These are phyloP conservation scores for Pseudochromis fuscus DNA, from an alignment of 2,797 vertebrate genomes.

Conservation along the genomic window DNA sequence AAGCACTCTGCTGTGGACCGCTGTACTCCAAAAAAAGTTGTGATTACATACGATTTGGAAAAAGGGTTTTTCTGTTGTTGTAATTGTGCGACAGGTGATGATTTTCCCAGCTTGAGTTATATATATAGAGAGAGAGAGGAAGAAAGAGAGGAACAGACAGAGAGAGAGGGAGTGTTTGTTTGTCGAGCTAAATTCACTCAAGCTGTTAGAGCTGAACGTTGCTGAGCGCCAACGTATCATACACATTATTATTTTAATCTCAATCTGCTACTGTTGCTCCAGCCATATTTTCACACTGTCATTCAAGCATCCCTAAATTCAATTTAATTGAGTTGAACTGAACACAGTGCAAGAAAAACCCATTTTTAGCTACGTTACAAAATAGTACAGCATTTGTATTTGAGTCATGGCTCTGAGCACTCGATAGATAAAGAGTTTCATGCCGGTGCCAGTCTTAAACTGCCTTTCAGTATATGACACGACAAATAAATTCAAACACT, in stretches of 20 bases:
- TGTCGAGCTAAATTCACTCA: constrained; percentile 32
- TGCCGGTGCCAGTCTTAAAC: neutral
- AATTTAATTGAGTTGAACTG: constrained; percentile 12
- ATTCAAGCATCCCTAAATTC: constrained; percentile 7
- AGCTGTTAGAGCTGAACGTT: constrained; percentile 23
- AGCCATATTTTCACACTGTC: constrained; percentile 10
- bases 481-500: neutral
- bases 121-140: neutral
- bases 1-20: neutral
- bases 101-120: constrained; percentile 34
- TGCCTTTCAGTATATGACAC: constrained; percentile 1
- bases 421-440: constrained; percentile 5
- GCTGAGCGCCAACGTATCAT: constrained; percentile 16
- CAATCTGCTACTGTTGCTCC: constrained; percentile 31
- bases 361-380: neutral
- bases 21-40: constrained; percentile 13
- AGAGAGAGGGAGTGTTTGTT: constrained; percentile 16
- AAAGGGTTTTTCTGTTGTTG: constrained; percentile 14
- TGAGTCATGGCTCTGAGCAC: neutral
- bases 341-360: neutral
- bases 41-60: constrained; percentile 30
- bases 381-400: constrained; percentile 8
- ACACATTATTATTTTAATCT: constrained; percentile 24
- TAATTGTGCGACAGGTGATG: constrained; percentile 45
- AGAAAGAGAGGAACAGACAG: no score